These are phyloP conservation scores for Xanthia togata DNA, from an alignment of 2,888 invertebrate species.

Conservation along the genomic window DNA sequence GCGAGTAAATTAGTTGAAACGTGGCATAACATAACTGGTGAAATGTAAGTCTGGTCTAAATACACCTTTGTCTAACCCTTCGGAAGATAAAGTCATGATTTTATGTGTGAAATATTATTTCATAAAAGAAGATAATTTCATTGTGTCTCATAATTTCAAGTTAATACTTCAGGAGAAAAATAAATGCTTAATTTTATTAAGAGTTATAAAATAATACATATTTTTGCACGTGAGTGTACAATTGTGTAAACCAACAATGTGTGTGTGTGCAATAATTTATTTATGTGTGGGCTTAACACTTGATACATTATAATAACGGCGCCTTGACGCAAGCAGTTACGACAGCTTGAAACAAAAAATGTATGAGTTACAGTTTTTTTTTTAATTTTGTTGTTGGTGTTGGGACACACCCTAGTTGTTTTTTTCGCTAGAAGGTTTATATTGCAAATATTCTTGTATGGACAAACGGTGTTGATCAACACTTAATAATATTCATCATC, in stretches of 20 bases:
- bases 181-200: background rate
- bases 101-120: background rate
- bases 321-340: conserved; percentile 59
- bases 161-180: background rate
- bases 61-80: background rate
- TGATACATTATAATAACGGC: conserved; percentile 59
- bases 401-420: conserved; percentile 37
- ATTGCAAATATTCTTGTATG: conserved; percentile 11
- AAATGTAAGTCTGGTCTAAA: background rate
- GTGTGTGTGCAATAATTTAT: conserved; percentile 57
- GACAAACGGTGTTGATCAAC: background rate
- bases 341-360: conserved; percentile 49
- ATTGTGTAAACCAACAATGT: conserved; percentile 47
- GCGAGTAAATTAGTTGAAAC: background rate
- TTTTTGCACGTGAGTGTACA: conserved; percentile 31
- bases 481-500: too few species aligned
- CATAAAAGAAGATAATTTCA: background rate
- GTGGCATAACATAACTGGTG: background rate
- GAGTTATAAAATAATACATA: background rate
- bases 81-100: background rate
- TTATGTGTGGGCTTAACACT: conserved; percentile 62
- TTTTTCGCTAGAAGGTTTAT: conserved; percentile 5
- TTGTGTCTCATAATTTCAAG: background rate
- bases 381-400: conserved; percentile 12
- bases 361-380: conserved; percentile 29